Evolutionary conservation across 2,797 vertebrate genomes (phyloP).

Genomic region (Sebastes vulpes): DNA sequence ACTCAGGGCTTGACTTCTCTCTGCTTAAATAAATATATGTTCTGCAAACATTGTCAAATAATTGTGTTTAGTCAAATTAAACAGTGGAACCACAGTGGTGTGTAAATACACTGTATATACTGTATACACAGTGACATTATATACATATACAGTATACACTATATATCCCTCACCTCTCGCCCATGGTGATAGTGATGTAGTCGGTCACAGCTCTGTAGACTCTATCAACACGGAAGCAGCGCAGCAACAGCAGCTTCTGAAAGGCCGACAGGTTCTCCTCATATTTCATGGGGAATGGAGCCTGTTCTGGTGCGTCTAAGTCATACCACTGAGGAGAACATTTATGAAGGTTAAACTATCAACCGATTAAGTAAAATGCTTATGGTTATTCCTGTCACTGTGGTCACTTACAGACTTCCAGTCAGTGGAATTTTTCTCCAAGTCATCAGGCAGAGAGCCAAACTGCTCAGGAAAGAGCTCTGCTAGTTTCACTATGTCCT

Average conservation of each 20-base stretch:
- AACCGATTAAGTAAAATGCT: neutral
- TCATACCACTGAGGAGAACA: slow-evolving; percentile 91
- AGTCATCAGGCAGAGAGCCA: slow-evolving; percentile 88
- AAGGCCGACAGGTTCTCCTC: slow-evolving; percentile 86
- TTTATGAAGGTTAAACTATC: neutral
- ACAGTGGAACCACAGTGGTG: neutral
- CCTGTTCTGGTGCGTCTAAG: slow-evolving; percentile 90
- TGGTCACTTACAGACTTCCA: slow-evolving; percentile 91
- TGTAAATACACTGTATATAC: neutral
- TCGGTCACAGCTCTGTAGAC: slow-evolving; percentile 93
- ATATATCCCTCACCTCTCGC: slow-evolving; percentile 89
- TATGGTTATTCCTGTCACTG: neutral
- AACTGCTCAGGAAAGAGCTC: slow-evolving; percentile 90
- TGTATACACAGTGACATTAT: neutral
- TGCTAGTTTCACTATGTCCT: slow-evolving; percentile 91
- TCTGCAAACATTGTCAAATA: neutral
- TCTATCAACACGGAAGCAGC: slow-evolving; percentile 95
- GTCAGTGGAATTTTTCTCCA: slow-evolving; percentile 82
- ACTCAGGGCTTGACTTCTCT: neutral
- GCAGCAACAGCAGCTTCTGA: slow-evolving; percentile 93
- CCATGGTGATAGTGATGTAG: slow-evolving; percentile 91
- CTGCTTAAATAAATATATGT: neutral
- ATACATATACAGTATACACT: neutral
- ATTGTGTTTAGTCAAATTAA: neutral
- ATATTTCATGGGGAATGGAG: slow-evolving; percentile 88